A percentile compares a stretch with the other conserved stretches of the same genome.
phyloP scores from a whole-genome alignment of 2,113 vertebrate genomes.

The Centrocercus urophasianus region DNA sequence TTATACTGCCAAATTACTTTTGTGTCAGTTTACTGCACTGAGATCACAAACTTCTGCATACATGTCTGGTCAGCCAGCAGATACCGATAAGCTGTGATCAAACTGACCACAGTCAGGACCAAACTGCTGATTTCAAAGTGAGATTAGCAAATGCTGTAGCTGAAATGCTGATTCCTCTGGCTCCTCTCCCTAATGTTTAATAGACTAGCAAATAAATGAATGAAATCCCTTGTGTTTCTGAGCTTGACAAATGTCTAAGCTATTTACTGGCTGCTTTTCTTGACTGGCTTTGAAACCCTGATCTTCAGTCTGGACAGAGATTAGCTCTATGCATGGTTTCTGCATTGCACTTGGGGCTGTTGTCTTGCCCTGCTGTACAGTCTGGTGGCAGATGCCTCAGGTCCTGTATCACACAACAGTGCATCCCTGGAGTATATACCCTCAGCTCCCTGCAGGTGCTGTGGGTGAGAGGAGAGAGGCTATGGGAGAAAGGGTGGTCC shows the following conservation, averaged over 20 bases:
- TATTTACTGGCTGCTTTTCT: constrained; percentile 22
- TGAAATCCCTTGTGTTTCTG: background rate
- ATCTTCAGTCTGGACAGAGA: constrained; percentile 65
- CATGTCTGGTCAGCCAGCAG: background rate
- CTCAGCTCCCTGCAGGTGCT: accelerated
- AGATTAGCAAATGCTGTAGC: constrained; percentile 34
- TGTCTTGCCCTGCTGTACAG: background rate
- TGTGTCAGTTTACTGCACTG: background rate
- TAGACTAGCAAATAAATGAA: background rate
- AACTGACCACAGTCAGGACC: background rate
- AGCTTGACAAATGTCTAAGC: constrained; percentile 6
- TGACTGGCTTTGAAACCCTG: constrained; percentile 29
- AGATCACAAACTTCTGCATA: background rate
- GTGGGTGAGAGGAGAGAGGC: accelerated
- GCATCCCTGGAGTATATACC: accelerated
- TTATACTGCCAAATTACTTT: background rate
- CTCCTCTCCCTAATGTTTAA: background rate
- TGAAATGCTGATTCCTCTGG: background rate
- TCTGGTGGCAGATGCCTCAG: background rate
- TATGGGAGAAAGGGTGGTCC: background rate
- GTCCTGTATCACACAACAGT: accelerated
- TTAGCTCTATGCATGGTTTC: background rate
- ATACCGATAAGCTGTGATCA: background rate
- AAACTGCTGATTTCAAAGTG: background rate
- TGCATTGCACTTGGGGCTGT: accelerated